Base-by-base conservation (phyloP, 2,888 invertebrate species). In the Drosophila falleni region DNA sequence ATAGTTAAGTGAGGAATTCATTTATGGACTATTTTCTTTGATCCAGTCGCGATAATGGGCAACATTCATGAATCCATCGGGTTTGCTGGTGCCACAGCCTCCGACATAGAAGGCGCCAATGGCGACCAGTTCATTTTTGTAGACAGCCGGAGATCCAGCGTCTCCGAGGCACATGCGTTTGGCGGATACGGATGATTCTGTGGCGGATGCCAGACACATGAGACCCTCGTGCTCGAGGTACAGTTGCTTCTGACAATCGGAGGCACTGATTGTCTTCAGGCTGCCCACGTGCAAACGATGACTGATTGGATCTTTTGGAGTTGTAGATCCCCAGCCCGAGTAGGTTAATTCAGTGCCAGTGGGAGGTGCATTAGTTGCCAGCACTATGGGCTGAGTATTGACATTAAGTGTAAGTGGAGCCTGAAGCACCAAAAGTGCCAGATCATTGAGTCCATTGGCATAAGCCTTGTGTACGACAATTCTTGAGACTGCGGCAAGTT, bases 11-110 rank as follows among this genome's bases (percentile, higher is more conserved):
- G 26, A 3, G 2, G n/a, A 23, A 26, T 44, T n/a, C 23, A 3
- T 44, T 44, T 8, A 65, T 5, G 46, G 26, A 46, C 13, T 55
- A 23, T 79, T 67, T 6, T 66, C 78, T 5, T 71, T 49, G 37
- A 90, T 91, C 91, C 90, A 90, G 1, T 73, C 66, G 4, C 44
- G 39, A 23, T 87, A 87, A 42, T 81, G 49, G 15, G 74, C 71
- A 0, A 91, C 74, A 47, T 86, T 90, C 31, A 89, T 85, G 62
- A 91, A 92, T 19, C 92, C 92, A 84, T 92, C 92, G 23, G 92
- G 91, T 63, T 78, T 64, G 0, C 16, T 53, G 11, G 79, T 71
- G 6, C 87, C 90, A 44, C 92, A 92, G 46, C 89, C 86, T 26
- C 66, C 60, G 0, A 84, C 72, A 29, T 89, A 86, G 79, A 92